Evolutionary conservation across 2,113 vertebrate species (phyloP).

Genomic region (Epinephelus lanceolatus): DNA sequence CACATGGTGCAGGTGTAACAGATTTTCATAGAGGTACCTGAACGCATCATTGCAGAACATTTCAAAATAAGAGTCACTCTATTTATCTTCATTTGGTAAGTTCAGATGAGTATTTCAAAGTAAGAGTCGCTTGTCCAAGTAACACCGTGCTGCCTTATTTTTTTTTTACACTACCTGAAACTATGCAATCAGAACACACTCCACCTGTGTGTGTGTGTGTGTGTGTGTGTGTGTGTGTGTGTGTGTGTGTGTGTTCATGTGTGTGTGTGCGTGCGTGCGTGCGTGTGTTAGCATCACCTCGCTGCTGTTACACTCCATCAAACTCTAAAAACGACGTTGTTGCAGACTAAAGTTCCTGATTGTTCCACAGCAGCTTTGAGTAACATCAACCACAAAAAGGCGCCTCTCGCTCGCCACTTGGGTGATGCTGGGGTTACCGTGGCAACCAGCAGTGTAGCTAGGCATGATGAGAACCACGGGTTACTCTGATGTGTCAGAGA

Average conservation of each 20-base stretch:
- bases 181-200: constrained; percentile 25
- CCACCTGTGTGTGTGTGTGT: constrained; percentile 1
- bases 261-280: not conserved
- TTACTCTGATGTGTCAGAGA: too few relatives aligned
- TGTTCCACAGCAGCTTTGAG: not conserved
- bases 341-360: not conserved
- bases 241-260: not conserved
- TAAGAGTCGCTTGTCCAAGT: not conserved
- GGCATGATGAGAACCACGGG: too few relatives aligned
- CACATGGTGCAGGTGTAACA: not conserved
- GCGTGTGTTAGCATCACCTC: not conserved
- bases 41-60: not conserved
- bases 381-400: too few relatives aligned
- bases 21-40: not conserved
- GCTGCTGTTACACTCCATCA: constrained; percentile 4
- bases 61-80: constrained; percentile 13
- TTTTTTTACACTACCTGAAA: not conserved
- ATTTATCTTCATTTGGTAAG: not conserved
- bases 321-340: not conserved
- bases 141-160: constrained; percentile 21
- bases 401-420: too few relatives aligned
- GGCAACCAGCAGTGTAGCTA: too few relatives aligned
- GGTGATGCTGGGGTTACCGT: too few relatives aligned
- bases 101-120: not conserved
- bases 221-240: constrained; percentile 2